Evolutionary conservation across 2,797 vertebrate species (phyloP), one percentile per base, ranked within the genome.

Genomic region (Microhierax caerulescens): DNA sequence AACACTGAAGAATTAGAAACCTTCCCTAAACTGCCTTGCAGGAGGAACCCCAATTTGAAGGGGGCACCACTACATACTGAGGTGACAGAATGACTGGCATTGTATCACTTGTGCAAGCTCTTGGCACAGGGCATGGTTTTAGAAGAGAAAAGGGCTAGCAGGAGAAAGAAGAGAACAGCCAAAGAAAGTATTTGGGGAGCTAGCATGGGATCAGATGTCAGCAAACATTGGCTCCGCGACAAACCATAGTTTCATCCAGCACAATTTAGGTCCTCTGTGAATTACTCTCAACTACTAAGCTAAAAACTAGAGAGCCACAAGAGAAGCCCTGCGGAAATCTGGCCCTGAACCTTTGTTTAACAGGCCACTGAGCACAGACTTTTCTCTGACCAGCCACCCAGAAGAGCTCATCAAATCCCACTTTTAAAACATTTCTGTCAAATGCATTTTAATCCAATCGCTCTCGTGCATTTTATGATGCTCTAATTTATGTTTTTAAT

Each of bases 401-500:
- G 43, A 59, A 39, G 27, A 91, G 22, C 63, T 51, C 80, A 87
- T 34, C 54, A 72, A 85, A 93, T 30, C 51, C 93, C 84, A 73
- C 68, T 91, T 91, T 68, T 22, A 53, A 82, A 94, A 91, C 8
- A 51, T 43, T 80, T 87, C 68, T 79, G 75, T 69, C 79, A 81
- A 84, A 92, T 13, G 64, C 19, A 75, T 59, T 93, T 90, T 64
- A 70, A 86, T 86, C 56, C 25, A 0, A 77, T 47, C 60, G 13
- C 57, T 92, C 63, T 39, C 34, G 45, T n/a, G 17, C 57, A 47
- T 93, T 95, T 96, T 92, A 91, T 64, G 73, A 92, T 76, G 70
- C 74, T 93, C 82, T 88, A 86, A 96, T 97, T 95, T 93, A 94
- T 88, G 70, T 41, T 96, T 96, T 95, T 96, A 97, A 96, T 96